A percentile compares a stretch with the other conserved stretches of the same genome.
Evolutionary conservation across 2,113 vertebrate species (phyloP).

Genomic region (Pleuronectes platessa): DNA sequence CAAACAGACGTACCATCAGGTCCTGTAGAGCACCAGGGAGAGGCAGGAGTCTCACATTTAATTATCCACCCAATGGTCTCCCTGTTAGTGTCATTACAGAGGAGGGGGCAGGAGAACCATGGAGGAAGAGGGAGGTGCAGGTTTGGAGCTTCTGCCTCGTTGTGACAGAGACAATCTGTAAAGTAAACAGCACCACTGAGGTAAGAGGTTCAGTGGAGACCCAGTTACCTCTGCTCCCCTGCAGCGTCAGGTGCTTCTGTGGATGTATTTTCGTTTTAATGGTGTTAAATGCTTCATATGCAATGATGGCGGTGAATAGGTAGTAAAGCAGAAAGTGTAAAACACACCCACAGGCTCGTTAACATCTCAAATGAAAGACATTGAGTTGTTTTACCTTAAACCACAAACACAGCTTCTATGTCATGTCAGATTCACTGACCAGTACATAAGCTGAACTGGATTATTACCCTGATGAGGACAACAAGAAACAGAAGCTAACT

Average conservation of each 20-base stretch:
- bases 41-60: slow-evolving; percentile 51
- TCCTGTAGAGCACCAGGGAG: slow-evolving; percentile 37
- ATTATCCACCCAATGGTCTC: slow-evolving; percentile 50
- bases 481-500: too few relatives aligned
- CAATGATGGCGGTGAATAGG: neutral
- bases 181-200: too few relatives aligned
- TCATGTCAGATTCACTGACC: too few relatives aligned
- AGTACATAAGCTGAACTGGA: too few relatives aligned
- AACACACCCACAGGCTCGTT: too few relatives aligned
- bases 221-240: too few relatives aligned
- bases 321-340: too few relatives aligned
- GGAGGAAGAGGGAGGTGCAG: neutral
- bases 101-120: neutral
- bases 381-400: too few relatives aligned
- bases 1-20: slow-evolving; percentile 21
- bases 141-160: slow-evolving; percentile 4
- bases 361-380: too few relatives aligned
- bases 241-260: too few relatives aligned
- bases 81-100: slow-evolving; percentile 19
- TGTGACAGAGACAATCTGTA: neutral
- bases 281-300: neutral
- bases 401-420: too few relatives aligned
- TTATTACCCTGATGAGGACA: too few relatives aligned
- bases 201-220: neutral
- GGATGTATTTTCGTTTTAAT: neutral